Evolutionary conservation across 35 echinoderm and acorn worm species (phyloP).

Genomic region (Heliocidaris erythrogramma): DNA sequence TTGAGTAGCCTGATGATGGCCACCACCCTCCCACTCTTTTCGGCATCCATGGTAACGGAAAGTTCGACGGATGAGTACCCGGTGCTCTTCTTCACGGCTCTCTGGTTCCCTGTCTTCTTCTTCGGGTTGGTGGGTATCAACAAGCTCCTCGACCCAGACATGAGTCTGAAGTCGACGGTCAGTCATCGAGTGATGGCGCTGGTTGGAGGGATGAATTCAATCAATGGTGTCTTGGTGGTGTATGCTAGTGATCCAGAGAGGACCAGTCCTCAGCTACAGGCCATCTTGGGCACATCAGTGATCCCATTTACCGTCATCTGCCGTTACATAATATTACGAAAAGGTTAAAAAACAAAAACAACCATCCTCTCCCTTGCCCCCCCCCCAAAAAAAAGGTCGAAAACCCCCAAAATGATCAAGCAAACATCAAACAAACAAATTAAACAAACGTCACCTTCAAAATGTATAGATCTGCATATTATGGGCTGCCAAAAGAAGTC

Average conservation of each 20-base stretch:
- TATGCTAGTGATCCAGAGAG: constrained; percentile 79
- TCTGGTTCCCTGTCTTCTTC: constrained; percentile 84
- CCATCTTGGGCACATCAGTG: constrained; percentile 76
- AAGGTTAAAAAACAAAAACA: constrained; percentile 67
- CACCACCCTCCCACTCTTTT: constrained; percentile 81
- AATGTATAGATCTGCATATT: too few relatives aligned
- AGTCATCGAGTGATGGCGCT: constrained; percentile 51
- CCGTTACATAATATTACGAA: constrained; percentile 78
- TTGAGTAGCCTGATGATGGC: constrained; percentile 70
- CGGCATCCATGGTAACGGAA: constrained; percentile 57
- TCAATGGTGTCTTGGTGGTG: constrained; percentile 86
- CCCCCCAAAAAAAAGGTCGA: too few relatives aligned
- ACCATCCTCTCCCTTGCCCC: too few relatives aligned
- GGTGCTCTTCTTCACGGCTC: constrained; percentile 68
- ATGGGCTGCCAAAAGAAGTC: too few relatives aligned
- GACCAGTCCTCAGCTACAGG: constrained; percentile 76
- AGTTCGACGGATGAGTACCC: constrained; percentile 66
- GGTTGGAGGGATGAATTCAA: constrained; percentile 67
- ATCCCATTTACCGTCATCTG: constrained; percentile 91
- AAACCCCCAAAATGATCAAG: too few relatives aligned
- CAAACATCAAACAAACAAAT: too few relatives aligned
- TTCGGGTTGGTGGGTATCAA: constrained; percentile 64
- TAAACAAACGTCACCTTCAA: too few relatives aligned
- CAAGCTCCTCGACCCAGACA: constrained; percentile 54
- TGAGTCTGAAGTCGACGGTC: constrained; percentile 45